phyloP scores from a whole-genome alignment of 2,797 vertebrate genomes.

The Megalops cyprinoides region DNA sequence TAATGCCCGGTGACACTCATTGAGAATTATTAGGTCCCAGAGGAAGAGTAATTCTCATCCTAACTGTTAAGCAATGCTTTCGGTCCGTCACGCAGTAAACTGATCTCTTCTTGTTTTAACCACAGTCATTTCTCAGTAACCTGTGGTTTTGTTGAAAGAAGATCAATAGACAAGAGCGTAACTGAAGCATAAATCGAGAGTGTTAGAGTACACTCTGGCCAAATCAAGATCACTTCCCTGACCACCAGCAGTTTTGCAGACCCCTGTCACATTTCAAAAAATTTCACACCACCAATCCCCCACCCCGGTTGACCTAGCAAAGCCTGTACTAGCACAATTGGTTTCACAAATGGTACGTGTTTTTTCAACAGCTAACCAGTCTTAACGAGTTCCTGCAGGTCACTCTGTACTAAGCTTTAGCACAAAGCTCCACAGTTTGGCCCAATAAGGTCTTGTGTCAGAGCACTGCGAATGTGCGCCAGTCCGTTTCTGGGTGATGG shows the following conservation, averaged over 20 bases:
- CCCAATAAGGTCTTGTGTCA: neutral
- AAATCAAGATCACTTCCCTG: neutral
- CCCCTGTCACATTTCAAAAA: neutral
- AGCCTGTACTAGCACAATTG: neutral
- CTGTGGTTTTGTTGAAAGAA: neutral
- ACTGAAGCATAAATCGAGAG: neutral
- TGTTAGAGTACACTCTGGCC: neutral
- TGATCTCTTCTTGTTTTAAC: neutral
- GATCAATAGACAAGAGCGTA: neutral
- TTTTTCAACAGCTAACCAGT: neutral
- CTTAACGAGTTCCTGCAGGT: neutral
- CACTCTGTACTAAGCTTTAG: neutral
- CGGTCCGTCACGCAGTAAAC: neutral
- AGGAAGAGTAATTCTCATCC: neutral
- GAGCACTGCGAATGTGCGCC: neutral
- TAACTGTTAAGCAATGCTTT: neutral
- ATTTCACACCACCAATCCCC: neutral
- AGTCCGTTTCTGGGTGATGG: neutral
- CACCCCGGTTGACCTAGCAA: neutral
- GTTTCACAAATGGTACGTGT: neutral
- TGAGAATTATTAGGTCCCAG: neutral
- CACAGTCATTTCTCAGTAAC: neutral
- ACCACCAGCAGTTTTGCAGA: neutral
- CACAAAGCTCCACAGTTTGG: neutral
- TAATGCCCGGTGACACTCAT: neutral